Percentiles rank a stretch among this genome's conserved stretches.
phyloP scores from a whole-genome alignment of 1,140 invertebrate species.

The Plodia interpunctella region DNA sequence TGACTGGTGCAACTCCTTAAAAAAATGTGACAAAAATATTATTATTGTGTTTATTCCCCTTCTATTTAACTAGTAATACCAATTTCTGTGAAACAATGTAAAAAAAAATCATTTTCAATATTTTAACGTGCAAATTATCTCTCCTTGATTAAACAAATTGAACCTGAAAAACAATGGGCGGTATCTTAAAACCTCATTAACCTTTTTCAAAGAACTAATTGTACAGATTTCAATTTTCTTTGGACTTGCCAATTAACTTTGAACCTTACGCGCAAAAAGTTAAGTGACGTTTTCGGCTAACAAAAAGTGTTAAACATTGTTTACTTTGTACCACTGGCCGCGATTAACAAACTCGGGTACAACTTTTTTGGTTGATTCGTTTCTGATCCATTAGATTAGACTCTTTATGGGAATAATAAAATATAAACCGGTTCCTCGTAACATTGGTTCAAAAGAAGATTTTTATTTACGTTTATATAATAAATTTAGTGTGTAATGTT shows the following conservation, averaged over 20 bases:
- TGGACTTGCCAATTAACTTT: neutral
- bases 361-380: slow-evolving; percentile 3
- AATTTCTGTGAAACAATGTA: too few species aligned
- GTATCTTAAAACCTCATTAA: slow-evolving; percentile 2
- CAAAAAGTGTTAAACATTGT: neutral
- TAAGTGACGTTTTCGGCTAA: neutral
- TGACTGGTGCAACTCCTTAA: too few species aligned
- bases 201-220: slow-evolving; percentile 6
- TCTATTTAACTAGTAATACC: too few species aligned
- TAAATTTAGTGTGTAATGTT: too few species aligned
- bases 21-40: too few species aligned
- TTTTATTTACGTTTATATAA: too few species aligned
- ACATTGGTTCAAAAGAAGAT: too few species aligned
- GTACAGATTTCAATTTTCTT: slow-evolving; percentile 1
- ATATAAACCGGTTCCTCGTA: too few species aligned
- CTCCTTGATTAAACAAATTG: neutral
- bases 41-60: too few species aligned
- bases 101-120: too few species aligned
- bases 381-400: neutral
- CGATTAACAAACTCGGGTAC: neutral
- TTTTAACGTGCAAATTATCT: neutral
- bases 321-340: neutral
- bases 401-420: neutral
- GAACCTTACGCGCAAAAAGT: neutral
- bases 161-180: neutral